Evolutionary conservation across 2,888 invertebrate species (phyloP).

Genomic region (Melanargia galathea): DNA sequence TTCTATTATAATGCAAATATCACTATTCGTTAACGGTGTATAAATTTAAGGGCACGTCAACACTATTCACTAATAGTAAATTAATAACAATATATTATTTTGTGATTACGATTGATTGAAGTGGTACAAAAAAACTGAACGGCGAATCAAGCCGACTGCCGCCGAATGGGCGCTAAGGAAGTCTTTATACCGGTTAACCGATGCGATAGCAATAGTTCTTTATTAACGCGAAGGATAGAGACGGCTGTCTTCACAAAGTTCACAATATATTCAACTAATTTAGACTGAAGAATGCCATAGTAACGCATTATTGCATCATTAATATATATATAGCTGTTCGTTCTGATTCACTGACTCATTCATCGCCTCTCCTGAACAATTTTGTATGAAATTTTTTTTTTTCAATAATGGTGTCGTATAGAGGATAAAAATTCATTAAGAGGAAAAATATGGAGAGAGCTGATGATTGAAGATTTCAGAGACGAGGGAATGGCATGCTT

Average conservation of each 20-base stretch:
- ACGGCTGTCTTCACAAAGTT: neutral
- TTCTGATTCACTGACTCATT: too few species aligned
- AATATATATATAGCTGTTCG: too few species aligned
- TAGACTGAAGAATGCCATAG: conserved; percentile 15
- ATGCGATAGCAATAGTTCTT: neutral
- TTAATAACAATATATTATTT: neutral
- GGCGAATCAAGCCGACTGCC: conserved; percentile 1
- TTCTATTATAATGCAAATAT: neutral
- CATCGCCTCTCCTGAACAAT: too few species aligned
- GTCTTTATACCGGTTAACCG: neutral
- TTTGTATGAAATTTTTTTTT: too few species aligned
- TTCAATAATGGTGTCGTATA: too few species aligned
- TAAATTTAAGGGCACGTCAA: neutral
- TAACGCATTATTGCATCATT: conserved; percentile 16
- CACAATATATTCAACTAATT: neutral
- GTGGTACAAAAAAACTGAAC: neutral
- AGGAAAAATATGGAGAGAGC: too few species aligned
- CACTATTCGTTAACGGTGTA: neutral
- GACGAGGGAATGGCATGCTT: too few species aligned
- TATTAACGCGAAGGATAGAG: neutral
- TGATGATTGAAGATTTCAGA: too few species aligned
- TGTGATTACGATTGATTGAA: neutral
- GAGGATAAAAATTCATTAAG: too few species aligned
- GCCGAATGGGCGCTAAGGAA: neutral
- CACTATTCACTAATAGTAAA: conserved; percentile 7